Conservation (phyloP, 2,113 vertebrate genomes). For the Tetrao urogallus region DNA sequence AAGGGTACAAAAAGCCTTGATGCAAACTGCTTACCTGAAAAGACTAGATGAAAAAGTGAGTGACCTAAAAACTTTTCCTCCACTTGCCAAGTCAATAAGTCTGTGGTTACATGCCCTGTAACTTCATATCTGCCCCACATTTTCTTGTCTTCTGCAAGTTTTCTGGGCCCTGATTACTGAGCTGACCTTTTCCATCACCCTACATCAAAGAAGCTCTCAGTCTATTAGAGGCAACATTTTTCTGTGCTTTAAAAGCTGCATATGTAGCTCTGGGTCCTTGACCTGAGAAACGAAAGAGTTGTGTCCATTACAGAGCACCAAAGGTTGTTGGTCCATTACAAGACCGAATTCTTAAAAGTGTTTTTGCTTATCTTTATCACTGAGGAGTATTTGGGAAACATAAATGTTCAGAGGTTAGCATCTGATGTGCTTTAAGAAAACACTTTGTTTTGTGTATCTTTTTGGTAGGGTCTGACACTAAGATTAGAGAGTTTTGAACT, state of each 20-base stretch:
- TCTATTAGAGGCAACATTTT: neutral
- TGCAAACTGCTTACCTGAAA: neutral
- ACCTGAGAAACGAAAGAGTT: neutral
- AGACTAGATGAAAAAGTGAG: neutral
- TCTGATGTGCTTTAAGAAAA: neutral
- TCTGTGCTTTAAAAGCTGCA: neutral
- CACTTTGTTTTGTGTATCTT: neutral
- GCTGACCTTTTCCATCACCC: neutral
- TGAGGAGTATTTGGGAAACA: neutral
- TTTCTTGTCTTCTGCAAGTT: neutral
- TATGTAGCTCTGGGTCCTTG: neutral
- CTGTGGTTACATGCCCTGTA: neutral
- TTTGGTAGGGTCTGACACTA: neutral
- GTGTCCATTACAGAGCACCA: neutral
- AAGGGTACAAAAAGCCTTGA: neutral
- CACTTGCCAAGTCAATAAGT: neutral
- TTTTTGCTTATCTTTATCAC: neutral
- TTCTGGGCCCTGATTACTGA: neutral
- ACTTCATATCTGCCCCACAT: neutral
- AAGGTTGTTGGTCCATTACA: too few species aligned
- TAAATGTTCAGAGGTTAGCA: neutral
- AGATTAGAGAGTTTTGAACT: neutral
- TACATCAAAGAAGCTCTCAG: neutral
- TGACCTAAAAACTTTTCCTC: neutral
- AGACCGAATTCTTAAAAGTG: neutral